Conservation (phyloP, 2,888 invertebrate species). For the Stramonita haemastoma region DNA sequence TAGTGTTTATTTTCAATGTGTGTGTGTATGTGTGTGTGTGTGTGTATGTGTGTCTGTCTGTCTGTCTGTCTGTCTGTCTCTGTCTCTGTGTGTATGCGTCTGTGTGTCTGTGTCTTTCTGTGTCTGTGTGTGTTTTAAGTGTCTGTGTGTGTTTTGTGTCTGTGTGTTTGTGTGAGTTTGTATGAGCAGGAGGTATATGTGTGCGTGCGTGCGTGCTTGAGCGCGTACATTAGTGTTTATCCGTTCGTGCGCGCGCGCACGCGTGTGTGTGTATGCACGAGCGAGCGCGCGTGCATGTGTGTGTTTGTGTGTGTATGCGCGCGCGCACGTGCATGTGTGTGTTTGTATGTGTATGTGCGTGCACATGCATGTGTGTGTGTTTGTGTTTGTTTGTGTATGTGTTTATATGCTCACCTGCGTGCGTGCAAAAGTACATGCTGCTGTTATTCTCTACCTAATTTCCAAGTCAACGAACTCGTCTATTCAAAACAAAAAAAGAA, state of each 20-base stretch:
- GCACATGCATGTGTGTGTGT: not conserved
- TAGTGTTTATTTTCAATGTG: too few species aligned
- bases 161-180: not conserved
- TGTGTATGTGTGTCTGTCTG: too few species aligned
- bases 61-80: not conserved
- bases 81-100: not conserved
- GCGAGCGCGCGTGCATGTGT: not conserved
- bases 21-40: too few species aligned
- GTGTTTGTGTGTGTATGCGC: not conserved
- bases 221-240: not conserved
- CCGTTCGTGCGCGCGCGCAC: not conserved
- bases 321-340: not conserved
- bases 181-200: not conserved
- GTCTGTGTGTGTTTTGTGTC: not conserved
- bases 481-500: not conserved
- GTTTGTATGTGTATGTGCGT: not conserved
- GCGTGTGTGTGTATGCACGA: slow-evolving; percentile 2
- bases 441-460: too few species aligned
- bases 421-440: not conserved
- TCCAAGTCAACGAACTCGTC: too few species aligned
- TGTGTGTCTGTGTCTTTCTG: not conserved
- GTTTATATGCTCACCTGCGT: not conserved
- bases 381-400: not conserved
- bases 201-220: not conserved
- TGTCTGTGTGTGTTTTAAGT: not conserved